Evolutionary conservation across 2,113 vertebrate genomes (phyloP), one percentile per base, ranked within the genome.

Genomic region (Lepus europaeus): DNA sequence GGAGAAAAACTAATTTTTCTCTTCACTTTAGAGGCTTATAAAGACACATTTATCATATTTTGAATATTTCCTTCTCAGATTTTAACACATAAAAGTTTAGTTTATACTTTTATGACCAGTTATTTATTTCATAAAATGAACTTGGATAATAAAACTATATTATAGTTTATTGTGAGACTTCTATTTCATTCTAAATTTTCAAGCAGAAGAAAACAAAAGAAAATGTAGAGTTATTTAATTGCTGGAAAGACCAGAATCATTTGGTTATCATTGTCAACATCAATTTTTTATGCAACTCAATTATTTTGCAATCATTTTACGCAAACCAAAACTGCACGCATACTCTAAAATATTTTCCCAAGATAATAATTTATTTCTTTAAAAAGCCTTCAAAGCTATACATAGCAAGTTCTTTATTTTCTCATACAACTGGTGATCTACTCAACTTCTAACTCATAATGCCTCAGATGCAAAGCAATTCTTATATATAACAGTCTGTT

Each of bases 61-160:
- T 70, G 4, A 3, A 82, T 39, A 76, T 0, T 11, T 64, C 49
- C 13, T 64, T 83, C n/a, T 79, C 10, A 80, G 13, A 72, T 27
- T 53, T 81, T 39, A 33, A 63, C 90, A 84, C 1, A 51, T 61
- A 64, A 96, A 77, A 4, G 69, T 19, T 61, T 27, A 63, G 36
- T 11, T 88, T 91, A 70, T 68, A 22, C 19, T 59, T 59, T 17
- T 5, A 1, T 72, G 9, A 61, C 11, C 10, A 66, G 12, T 33
- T 51, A 2, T 80, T 68, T 94, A 74, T 61, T 96, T 85, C 45
- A 80, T 23, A 84, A 91, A 84, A 80, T 69, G 5, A 45, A 72
- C 16, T 29, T 94, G 16, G 83, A 82, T 74, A 89, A 69, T 36
- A 82, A 85, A 61, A 80, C 3, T 90, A 63, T 79, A 87, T 81